A percentile compares a stretch with the other conserved stretches of the same genome.
Evolutionary conservation across 1,140 invertebrate species (phyloP).

Genomic region (Drosophila paulistorum): DNA sequence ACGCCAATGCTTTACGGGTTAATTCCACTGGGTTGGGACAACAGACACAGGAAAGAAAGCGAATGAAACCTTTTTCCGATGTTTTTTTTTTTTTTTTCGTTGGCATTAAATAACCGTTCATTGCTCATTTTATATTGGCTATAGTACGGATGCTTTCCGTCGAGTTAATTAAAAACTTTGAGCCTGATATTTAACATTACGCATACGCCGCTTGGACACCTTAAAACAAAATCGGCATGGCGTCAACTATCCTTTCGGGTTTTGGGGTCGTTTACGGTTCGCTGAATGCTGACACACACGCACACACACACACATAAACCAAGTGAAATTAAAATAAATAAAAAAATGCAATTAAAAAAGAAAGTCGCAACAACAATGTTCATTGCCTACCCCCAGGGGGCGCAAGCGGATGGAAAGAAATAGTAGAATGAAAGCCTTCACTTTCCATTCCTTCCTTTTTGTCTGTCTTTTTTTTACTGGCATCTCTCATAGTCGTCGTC

Average conservation of each 20-base stretch:
- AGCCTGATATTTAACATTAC: slow-evolving; percentile 48
- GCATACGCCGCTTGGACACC: slow-evolving; percentile 47
- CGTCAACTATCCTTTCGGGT: slow-evolving; percentile 41
- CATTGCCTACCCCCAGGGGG: slow-evolving; percentile 7
- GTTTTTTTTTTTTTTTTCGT: neutral
- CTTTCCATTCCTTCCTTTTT: neutral
- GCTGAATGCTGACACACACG: slow-evolving; percentile 18
- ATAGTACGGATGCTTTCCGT: neutral
- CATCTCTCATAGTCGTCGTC: neutral
- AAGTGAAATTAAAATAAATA: slow-evolving; percentile 48
- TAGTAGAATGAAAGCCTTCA: slow-evolving; percentile 8
- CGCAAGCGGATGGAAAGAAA: neutral
- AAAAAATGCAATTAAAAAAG: slow-evolving; percentile 59
- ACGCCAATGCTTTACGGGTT: neutral
- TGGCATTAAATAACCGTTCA: slow-evolving; percentile 1
- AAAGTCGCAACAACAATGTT: slow-evolving; percentile 37
- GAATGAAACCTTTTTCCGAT: neutral
- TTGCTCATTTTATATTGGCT: slow-evolving; percentile 3
- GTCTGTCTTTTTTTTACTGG: neutral
- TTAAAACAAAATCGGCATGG: slow-evolving; percentile 1
- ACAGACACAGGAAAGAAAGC: neutral
- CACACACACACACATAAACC: slow-evolving; percentile 15
- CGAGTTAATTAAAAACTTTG: slow-evolving; percentile 3
- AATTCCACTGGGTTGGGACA: neutral
- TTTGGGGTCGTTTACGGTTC: slow-evolving; percentile 47